Conservation (phyloP, 2,888 invertebrate genomes). For the Lissonota sp. region DNA sequence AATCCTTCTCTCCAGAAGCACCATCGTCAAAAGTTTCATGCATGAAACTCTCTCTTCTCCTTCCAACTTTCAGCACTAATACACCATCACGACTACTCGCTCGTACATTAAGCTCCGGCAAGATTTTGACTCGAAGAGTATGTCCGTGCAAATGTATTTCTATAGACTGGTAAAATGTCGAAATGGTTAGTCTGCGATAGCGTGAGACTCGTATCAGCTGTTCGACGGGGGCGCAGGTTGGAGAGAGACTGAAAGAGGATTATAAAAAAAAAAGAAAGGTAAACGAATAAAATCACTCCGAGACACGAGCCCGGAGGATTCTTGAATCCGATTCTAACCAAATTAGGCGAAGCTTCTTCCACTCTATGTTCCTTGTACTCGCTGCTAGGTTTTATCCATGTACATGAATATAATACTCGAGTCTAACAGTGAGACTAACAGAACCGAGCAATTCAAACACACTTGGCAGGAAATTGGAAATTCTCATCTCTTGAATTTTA, state of each 20-base stretch:
- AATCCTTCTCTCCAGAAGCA: slow-evolving; percentile 51
- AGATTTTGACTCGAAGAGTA: neutral
- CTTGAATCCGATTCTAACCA: slow-evolving; percentile 81
- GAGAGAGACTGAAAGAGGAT: slow-evolving; percentile 22
- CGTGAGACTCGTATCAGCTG: slow-evolving; percentile 60
- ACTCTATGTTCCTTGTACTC: slow-evolving; percentile 8
- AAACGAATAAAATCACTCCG: slow-evolving; percentile 64
- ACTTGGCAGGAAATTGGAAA: slow-evolving; percentile 3
- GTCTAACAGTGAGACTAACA: neutral
- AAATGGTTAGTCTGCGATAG: slow-evolving; percentile 42
- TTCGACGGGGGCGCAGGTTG: slow-evolving; percentile 39
- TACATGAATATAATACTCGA: slow-evolving; percentile 15
- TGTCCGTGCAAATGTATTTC: slow-evolving; percentile 7
- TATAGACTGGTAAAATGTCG: slow-evolving; percentile 31
- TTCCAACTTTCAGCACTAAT: slow-evolving; percentile 26
- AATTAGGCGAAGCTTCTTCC: slow-evolving; percentile 75
- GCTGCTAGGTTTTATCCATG: neutral
- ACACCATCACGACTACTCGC: neutral
- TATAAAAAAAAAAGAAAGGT: slow-evolving; percentile 44
- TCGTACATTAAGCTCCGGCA: neutral
- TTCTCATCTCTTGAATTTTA: too few relatives aligned
- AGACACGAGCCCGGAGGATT: slow-evolving; percentile 65
- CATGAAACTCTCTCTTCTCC: slow-evolving; percentile 42
- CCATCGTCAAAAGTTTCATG: slow-evolving; percentile 51
- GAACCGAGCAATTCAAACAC: slow-evolving; percentile 1